Base-by-base conservation (phyloP, 2,797 vertebrate genomes). In the Gobionotothen gibberifrons region DNA sequence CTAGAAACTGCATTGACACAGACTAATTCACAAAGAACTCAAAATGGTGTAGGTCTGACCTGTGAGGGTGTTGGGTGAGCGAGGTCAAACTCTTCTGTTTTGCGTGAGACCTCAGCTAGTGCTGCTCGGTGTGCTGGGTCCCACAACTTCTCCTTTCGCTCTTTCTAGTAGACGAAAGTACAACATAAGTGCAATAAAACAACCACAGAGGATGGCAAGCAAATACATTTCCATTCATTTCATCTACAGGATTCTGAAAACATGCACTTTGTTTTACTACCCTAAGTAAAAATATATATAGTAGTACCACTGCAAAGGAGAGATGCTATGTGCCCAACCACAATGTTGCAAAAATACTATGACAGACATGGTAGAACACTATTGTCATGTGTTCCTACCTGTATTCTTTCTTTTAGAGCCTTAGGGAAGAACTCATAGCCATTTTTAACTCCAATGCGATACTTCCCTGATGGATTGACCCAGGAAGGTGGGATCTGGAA, bases 351-450 rank as follows among this genome's bases (percentile, higher is more conserved):
- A 68, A 68, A 60, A 62, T 29, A 26, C 16, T 44, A 39, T 12
- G 22, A 59, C 14, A 61, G 58, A 22, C 19, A 21, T 40, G 51
- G 51, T 46, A 17, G 48, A 78, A 53, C 57, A 76, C 79, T 66
- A 66, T 61, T 69, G 63, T 64, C 65, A 71, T 19, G 10, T 76
- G 15, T 29, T 29, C 79, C 74, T 84, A 91, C 98, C 97, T 99
- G 98, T 89, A 99, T 97, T 87, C 98, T 96, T 89, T 99, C 98
- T 89, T 97, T 98, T 26, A 99, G 96, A 79, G 96, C 96, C 93
- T 99, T 99, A 64, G 98, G 98, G 87, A 98, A 99, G 88, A 99
- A 98, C 87, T 99, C 98, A 53, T 97, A 99, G 48, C 96, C 98
- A 90, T 98, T 99, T 96, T 99, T 99, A 90, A 99, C 94, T 91